phyloP scores from a whole-genome alignment of 2,888 invertebrate species.

The Bellardia pandia region DNA sequence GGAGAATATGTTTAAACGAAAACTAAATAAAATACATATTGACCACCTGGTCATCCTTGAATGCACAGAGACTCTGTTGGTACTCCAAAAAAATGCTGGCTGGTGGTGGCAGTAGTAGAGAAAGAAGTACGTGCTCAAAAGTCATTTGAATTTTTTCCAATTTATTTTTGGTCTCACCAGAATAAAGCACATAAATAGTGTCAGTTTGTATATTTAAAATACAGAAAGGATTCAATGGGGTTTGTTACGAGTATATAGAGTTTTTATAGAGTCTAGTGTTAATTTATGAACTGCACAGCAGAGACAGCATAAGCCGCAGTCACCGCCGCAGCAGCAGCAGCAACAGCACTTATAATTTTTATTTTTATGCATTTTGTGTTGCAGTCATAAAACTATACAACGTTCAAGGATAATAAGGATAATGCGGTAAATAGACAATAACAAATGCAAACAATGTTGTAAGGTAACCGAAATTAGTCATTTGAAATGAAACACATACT shows the following conservation, averaged over 20 bases:
- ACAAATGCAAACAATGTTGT: neutral
- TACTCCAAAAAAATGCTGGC: constrained; percentile 32
- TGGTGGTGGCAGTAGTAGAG: constrained; percentile 18
- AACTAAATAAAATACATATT: constrained; percentile 57
- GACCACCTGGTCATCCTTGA: constrained; percentile 76
- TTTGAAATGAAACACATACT: neutral
- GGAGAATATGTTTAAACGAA: constrained; percentile 13
- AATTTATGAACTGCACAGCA: constrained; percentile 40
- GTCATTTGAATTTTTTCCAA: constrained; percentile 66
- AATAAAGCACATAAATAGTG: constrained; percentile 19
- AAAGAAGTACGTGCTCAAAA: constrained; percentile 58
- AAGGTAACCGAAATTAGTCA: constrained; percentile 7
- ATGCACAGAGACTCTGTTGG: constrained; percentile 34
- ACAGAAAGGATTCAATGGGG: neutral
- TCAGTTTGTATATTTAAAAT: neutral
- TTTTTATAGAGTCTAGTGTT: constrained; percentile 56
- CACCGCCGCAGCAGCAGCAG: neutral
- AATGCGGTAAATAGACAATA: constrained; percentile 5
- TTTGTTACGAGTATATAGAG: neutral
- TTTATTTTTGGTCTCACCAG: constrained; percentile 36
- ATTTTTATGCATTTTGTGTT: constrained; percentile 43
- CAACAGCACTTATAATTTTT: constrained; percentile 32
- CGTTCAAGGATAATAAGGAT: constrained; percentile 41
- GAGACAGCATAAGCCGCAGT: constrained; percentile 13
- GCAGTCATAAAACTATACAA: constrained; percentile 42